Conservation (phyloP, 2,113 vertebrate species). For the Phrynosoma blainvillii region DNA sequence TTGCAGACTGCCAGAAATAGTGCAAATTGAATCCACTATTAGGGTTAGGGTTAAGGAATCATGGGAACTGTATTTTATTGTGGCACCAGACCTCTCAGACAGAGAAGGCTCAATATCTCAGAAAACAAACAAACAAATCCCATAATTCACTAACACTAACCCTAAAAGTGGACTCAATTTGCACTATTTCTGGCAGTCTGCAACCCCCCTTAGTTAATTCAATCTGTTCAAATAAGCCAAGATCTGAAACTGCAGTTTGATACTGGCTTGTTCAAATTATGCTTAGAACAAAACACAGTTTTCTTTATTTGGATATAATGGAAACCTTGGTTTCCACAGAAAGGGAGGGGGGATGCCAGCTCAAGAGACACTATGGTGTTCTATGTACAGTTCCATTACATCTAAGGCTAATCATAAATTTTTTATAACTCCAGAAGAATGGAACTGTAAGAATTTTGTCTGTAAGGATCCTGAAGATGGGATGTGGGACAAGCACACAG, state of each 20-base stretch:
- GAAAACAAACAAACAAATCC: too few species aligned
- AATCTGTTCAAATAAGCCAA: neutral
- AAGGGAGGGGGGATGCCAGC: neutral
- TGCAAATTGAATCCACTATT: too few species aligned
- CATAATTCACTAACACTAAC: too few species aligned
- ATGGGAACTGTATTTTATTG: too few species aligned
- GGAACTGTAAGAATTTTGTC: neutral
- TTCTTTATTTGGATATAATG: neutral
- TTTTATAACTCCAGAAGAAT: neutral
- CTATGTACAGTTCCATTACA: neutral
- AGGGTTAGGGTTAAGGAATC: too few species aligned
- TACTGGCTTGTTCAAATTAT: neutral
- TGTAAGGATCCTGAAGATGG: too few species aligned
- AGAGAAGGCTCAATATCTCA: too few species aligned
- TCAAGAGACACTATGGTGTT: neutral
- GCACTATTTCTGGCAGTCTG: too few species aligned
- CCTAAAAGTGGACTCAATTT: too few species aligned
- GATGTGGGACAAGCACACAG: neutral
- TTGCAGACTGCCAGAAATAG: too few species aligned
- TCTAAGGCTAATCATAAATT: neutral
- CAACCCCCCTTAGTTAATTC: too few species aligned
- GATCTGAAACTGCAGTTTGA: neutral
- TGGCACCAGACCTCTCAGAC: too few species aligned
- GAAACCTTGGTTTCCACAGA: neutral
- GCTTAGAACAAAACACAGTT: neutral